phyloP scores from a whole-genome alignment of 2,113 vertebrate species.

The Turdus rufiventris region DNA sequence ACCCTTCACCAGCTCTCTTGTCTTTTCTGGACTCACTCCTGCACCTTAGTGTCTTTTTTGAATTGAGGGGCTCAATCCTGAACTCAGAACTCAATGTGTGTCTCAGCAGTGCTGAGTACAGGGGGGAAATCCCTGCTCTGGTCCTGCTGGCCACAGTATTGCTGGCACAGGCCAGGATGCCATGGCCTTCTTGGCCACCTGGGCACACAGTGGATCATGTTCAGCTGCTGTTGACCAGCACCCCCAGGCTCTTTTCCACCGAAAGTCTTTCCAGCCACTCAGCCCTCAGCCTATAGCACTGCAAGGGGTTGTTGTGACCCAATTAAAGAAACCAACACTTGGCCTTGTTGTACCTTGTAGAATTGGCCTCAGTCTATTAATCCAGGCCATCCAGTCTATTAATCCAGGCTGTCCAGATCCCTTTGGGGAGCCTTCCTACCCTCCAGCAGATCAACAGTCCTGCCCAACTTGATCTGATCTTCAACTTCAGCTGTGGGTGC shows the following conservation, averaged over 20 bases:
- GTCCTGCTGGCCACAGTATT: rapidly evolving
- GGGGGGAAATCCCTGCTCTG: background rate
- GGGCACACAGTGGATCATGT: background rate
- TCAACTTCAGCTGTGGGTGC: background rate
- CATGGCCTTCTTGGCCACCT: background rate
- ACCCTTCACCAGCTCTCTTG: background rate
- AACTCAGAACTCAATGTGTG: rapidly evolving
- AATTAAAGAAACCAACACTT: background rate
- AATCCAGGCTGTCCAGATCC: background rate
- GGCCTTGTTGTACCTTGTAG: background rate
- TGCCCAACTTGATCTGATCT: rapidly evolving
- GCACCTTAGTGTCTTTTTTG: background rate
- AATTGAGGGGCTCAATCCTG: background rate
- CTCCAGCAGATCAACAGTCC: too few species aligned
- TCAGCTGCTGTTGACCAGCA: background rate
- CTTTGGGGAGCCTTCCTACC: background rate
- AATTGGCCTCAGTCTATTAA: background rate
- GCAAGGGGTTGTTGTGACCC: background rate
- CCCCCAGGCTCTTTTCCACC: background rate
- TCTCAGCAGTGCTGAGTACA: background rate
- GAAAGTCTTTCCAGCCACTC: background rate
- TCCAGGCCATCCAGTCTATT: background rate
- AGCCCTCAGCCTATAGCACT: too few species aligned
- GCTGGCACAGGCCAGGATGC: background rate
- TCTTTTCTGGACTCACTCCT: background rate